A percentile compares a stretch with the other conserved stretches of the same genome.
These are phyloP conservation scores for Paramormyrops hopkinsi DNA, from an alignment of 2,797 vertebrate species.

Conservation along the genomic window DNA sequence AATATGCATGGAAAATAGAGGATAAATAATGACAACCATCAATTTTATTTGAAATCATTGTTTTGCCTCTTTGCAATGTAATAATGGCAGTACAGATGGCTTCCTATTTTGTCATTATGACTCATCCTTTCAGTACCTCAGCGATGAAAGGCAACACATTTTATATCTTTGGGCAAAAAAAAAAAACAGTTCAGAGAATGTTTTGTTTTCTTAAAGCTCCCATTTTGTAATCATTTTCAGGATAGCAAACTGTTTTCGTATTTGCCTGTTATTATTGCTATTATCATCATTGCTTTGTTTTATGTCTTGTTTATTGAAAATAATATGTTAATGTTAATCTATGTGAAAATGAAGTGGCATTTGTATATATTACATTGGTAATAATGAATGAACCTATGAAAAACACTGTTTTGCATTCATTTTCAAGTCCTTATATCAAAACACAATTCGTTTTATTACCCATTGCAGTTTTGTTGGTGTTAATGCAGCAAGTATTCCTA, in stretches of 20 bases:
- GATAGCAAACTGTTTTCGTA: background rate
- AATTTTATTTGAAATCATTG: conserved; percentile 53
- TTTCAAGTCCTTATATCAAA: background rate
- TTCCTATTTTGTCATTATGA: conserved; percentile 13
- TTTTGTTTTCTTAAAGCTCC: background rate
- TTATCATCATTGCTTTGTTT: background rate
- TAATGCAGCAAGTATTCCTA: background rate
- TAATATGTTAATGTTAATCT: background rate
- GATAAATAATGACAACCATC: conserved; percentile 52
- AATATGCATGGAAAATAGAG: conserved; percentile 39
- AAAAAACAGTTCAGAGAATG: background rate
- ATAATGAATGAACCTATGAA: background rate
- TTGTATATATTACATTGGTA: background rate
- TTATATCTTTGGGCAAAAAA: background rate
- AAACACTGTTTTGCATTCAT: background rate
- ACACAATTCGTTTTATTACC: background rate
- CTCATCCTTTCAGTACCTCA: background rate
- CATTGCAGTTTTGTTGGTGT: background rate
- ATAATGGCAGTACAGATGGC: conserved; percentile 39
- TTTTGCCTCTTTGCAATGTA: conserved; percentile 35
- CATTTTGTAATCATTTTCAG: background rate
- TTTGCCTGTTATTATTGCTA: background rate
- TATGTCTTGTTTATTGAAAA: background rate
- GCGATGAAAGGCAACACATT: conserved; percentile 10
- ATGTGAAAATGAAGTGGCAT: background rate